Evolutionary conservation across 2,797 vertebrate species (phyloP).

Genomic region (Paramormyrops hopkinsi): DNA sequence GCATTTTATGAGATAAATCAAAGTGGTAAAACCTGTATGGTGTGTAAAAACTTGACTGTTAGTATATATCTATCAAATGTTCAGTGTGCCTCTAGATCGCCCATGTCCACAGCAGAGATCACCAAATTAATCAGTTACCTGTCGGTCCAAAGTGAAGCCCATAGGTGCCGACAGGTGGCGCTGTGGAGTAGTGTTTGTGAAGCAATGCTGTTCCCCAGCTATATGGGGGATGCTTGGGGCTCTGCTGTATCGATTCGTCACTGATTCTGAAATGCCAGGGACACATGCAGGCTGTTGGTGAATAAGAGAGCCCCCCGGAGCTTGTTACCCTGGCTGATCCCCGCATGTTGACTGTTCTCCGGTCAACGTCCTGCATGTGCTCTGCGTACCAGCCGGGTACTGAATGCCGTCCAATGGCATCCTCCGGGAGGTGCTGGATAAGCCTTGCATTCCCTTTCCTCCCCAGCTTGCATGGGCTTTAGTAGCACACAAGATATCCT

Average conservation of each 20-base stretch:
- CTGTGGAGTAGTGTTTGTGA: not conserved
- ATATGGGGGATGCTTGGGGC: not conserved
- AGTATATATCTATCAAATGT: not conserved
- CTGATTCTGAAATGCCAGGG: not conserved
- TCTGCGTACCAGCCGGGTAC: not conserved
- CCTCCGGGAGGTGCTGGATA: not conserved
- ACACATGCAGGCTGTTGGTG: not conserved
- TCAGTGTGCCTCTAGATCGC: not conserved
- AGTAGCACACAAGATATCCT: not conserved
- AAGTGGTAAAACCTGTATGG: not conserved
- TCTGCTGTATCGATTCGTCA: not conserved
- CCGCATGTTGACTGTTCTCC: not conserved
- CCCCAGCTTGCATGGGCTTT: not conserved
- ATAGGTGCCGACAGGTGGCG: not conserved
- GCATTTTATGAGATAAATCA: not conserved
- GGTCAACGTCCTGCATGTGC: not conserved
- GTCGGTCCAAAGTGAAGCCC: not conserved
- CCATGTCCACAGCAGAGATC: not conserved
- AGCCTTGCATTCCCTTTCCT: not conserved
- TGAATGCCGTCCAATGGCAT: not conserved
- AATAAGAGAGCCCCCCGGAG: not conserved
- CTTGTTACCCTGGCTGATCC: not conserved
- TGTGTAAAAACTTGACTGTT: not conserved
- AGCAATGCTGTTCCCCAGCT: not conserved
- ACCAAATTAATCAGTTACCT: not conserved